Evolutionary conservation across 1,140 invertebrate species (phyloP), one percentile per base, ranked within the genome.

Genomic region (Mylabris phalerata): DNA sequence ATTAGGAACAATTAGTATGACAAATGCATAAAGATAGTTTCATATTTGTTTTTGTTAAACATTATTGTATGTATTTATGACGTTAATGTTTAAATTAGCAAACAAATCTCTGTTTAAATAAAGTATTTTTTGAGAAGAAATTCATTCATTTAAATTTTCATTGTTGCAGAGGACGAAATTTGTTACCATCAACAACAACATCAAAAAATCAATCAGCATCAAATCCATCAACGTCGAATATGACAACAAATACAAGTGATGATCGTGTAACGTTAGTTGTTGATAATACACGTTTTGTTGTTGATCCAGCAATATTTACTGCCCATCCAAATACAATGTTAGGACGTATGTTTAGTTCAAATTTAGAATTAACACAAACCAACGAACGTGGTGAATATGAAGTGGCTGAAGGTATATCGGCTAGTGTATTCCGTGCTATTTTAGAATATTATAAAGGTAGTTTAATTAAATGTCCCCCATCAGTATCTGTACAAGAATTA

Each of bases 371-470:
- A 72, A 90, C 90, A 0, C 88, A 94, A 70, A 86, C 93, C 1
- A 99, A 98, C 75, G 93, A 98, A 62, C 78, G 92, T 7, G 95
- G 97, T 2, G 98, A 99, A 76, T 98, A 91, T 76, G 93, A 98
- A 70, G 91, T 99, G 24, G 95, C 95, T n/a, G 96, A 99, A 61
- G 98, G 97, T 0, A 93, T 99, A 61, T 94, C 95, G 0, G 90
- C 96, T 0, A 88, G 90, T 43, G 89, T 98, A 3, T 99, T 99
- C 72, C 80, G 95, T 44, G 89, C 94, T 0, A 95, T 99, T 68
- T 77, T 99, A 66, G 97, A 98, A 62, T 99, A 90, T 76, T 99
- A 98, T 75, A 89, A 93, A 61, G 85, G 86, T 45, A 94, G 93
- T 9, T 77, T 88, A 2, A 93, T 98, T 62, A 81, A 90, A 27